phyloP scores from a whole-genome alignment of 2,888 invertebrate species.

The Chrysina gloriosa region DNA sequence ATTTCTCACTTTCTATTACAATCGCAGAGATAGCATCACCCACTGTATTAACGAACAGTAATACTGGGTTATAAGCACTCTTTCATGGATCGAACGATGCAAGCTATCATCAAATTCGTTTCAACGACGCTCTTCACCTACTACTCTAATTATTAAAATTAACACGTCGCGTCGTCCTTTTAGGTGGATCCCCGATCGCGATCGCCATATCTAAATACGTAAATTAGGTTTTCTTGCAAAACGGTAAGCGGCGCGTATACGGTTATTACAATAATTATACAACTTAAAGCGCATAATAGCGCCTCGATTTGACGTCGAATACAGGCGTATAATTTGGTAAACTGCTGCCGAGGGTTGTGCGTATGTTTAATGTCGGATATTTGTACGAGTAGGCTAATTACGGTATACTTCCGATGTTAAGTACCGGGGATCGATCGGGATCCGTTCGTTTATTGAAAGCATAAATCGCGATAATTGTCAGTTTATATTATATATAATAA shows the following conservation, averaged over 20 bases:
- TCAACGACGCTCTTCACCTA: too few species aligned
- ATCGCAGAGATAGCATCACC: too few species aligned
- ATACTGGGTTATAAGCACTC: too few species aligned
- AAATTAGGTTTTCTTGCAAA: constrained; percentile 3
- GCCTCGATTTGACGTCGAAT: constrained; percentile 44
- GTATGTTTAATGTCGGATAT: constrained; percentile 36
- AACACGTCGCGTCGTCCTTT: constrained; percentile 3
- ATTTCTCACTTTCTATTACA: too few species aligned
- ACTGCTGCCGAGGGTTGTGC: constrained; percentile 46
- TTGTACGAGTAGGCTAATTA: constrained; percentile 33
- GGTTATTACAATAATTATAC: constrained; percentile 30
- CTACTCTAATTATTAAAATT: constrained; percentile 7
- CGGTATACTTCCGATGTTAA: constrained; percentile 10
- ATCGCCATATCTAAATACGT: constrained; percentile 23
- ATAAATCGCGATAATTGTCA: too few species aligned
- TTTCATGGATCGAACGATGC: too few species aligned
- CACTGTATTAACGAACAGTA: too few species aligned
- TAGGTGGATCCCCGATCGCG: constrained; percentile 3
- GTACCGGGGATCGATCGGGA: not conserved
- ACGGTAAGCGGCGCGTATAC: constrained; percentile 9
- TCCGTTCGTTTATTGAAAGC: not conserved
- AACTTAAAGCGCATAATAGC: constrained; percentile 44
- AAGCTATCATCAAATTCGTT: not conserved
- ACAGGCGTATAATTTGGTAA: constrained; percentile 49
- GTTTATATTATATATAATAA: too few species aligned